Evolutionary conservation across 1,140 invertebrate species (phyloP), one percentile per base, ranked within the genome.

Genomic region (Lasaia peninsularis): DNA sequence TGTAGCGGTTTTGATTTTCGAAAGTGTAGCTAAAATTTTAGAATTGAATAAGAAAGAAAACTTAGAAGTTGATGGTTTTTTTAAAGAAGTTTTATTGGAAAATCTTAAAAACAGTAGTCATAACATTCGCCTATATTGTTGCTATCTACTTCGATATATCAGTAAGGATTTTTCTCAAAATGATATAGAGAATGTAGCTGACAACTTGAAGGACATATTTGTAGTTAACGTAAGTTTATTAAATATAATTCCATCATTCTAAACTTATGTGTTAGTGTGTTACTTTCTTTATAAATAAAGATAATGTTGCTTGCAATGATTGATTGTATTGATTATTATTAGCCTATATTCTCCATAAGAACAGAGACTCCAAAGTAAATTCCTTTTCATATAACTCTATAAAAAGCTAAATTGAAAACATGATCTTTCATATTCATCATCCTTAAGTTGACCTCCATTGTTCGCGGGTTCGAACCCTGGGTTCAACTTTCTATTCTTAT

Each of bases 51-150:
- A 56, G 1, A 51, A 66, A 56, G 37, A 68, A 24, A 58, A 64
- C 51, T n/a, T 18, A 5, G 59, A 73, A 5, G 54, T 75, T 7
- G 70, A 76, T 10, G 57, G 61, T 16, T 61, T 48, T 0, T 82
- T 80, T 52, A 62, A 74, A 58, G 58, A 69, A 20, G 32, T 59
- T 28, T 14, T 86, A 4, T 59, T 74, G 5, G 58, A 70, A n/a
- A 73, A 73, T 60, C 60, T 78, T 2, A 80, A 65, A 31, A 71
- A 66, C 31, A 65, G 68, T 14, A 71, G 75, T 48, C 77, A 85
- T 31, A 77, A 60, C 49, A 63, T 88, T 16, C 69, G 88, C 7
- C 56, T 88, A 11, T 88, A 84, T 55, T 80, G 82, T 28, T 80
- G 76, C 24, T 77, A 86, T 60, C 73, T 86, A 35, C 54, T 86